Evolutionary conservation across 2,113 vertebrate species (phyloP).

Genomic region (Elephas maximus): DNA sequence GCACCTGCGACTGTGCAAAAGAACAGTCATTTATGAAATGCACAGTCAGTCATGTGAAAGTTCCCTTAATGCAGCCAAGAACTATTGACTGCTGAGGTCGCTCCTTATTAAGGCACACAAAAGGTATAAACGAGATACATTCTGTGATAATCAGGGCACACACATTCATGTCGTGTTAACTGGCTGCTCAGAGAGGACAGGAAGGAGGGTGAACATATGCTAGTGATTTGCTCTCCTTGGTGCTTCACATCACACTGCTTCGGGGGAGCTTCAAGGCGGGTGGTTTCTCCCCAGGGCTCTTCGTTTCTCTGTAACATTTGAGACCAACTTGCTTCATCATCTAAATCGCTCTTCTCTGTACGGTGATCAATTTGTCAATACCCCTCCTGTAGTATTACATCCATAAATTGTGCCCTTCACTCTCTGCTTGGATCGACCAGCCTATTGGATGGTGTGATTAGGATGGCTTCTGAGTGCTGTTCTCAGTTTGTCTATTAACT

Average conservation of each 20-base stretch:
- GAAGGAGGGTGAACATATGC: constrained; percentile 57
- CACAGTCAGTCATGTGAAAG: constrained; percentile 63
- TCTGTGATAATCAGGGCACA: constrained; percentile 37
- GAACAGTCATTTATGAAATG: constrained; percentile 51
- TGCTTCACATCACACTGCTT: constrained; percentile 67
- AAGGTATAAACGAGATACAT: constrained; percentile 47
- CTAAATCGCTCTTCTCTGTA: neutral
- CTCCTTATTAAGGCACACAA: constrained; percentile 52
- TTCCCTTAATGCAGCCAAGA: constrained; percentile 55
- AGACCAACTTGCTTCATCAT: constrained; percentile 51
- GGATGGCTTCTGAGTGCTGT: constrained; percentile 21
- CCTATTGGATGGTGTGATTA: constrained; percentile 37
- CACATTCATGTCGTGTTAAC: constrained; percentile 48
- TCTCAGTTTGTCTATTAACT: constrained; percentile 45
- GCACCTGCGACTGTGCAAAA: constrained; percentile 3
- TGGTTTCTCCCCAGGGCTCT: constrained; percentile 30
- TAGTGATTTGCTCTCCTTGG: constrained; percentile 63
- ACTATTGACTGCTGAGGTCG: constrained; percentile 40
- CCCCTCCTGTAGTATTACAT: constrained; percentile 5
- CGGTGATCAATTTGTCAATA: constrained; percentile 66
- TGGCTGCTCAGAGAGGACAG: constrained; percentile 26
- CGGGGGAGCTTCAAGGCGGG: neutral
- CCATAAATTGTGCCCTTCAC: neutral
- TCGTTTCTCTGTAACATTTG: constrained; percentile 12
- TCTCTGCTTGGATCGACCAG: neutral